Conservation (phyloP, 2,888 invertebrate genomes). For the Erynnis tages region DNA sequence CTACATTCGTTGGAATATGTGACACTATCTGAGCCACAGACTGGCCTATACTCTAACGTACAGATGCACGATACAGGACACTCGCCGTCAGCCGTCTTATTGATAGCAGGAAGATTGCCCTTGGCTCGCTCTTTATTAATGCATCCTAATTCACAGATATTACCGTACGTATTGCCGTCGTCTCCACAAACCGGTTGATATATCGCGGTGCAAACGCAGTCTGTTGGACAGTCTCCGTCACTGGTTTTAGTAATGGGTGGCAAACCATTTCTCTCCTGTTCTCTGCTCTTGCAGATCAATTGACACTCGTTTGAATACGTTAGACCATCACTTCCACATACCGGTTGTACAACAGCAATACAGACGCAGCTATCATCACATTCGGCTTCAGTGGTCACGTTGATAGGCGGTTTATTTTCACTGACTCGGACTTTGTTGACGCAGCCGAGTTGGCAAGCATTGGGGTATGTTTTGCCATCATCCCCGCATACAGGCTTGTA, state of each 20-base stretch:
- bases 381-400: conserved; percentile 14
- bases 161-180: too few relatives aligned
- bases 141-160: too few relatives aligned
- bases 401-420: too few relatives aligned
- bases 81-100: conserved; percentile 22
- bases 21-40: conserved; percentile 36
- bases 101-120: too few relatives aligned
- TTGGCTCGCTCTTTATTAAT: too few relatives aligned
- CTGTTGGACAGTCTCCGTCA: conserved; percentile 28
- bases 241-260: conserved; percentile 11
- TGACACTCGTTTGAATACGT: too few relatives aligned
- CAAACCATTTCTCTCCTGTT: neutral
- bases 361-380: conserved; percentile 30
- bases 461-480: conserved; percentile 39
- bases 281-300: too few relatives aligned
- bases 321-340: conserved; percentile 40
- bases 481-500: conserved; percentile 17
- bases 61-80: conserved; percentile 32
- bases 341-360: conserved; percentile 28
- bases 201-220: too few relatives aligned
- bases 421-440: conserved; percentile 25
- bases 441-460: conserved; percentile 34
- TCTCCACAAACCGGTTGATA: too few relatives aligned
- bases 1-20: conserved; percentile 33
- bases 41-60: conserved; percentile 20